These are phyloP conservation scores for Notarius quadriscutis DNA, from an alignment of 2,113 vertebrate genomes.

Conservation along the genomic window DNA sequence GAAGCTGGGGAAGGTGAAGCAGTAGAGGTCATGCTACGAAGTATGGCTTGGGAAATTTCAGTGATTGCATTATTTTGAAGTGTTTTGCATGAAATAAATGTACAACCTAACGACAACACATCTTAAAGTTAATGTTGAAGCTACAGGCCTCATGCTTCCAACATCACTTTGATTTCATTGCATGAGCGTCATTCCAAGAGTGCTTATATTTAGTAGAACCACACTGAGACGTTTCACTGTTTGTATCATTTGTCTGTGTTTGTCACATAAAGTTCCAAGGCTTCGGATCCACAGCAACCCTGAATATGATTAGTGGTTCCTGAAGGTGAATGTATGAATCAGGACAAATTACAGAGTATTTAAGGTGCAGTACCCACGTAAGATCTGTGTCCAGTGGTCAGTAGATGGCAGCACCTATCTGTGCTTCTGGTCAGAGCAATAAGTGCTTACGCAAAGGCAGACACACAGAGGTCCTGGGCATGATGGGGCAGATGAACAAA, in stretches of 20 bases:
- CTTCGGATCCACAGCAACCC: not conserved
- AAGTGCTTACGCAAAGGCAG: not conserved
- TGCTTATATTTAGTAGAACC: not conserved
- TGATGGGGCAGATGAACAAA: not conserved
- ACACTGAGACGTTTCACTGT: not conserved
- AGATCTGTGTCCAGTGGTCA: conserved; percentile 56
- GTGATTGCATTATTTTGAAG: not conserved
- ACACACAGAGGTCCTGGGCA: not conserved
- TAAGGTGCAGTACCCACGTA: not conserved
- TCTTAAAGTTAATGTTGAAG: conserved; percentile 52
- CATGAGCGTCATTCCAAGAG: not conserved
- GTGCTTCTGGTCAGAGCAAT: conserved; percentile 45
- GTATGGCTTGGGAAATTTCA: not conserved
- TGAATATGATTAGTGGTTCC: not conserved
- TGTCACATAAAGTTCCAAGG: not conserved
- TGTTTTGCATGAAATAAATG: not conserved
- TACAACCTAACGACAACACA: not conserved
- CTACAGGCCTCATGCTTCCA: not conserved
- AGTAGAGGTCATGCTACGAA: not conserved
- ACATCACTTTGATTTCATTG: not conserved
- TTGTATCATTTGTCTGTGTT: too few species aligned
- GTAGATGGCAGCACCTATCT: conserved; percentile 78
- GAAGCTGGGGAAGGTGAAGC: not conserved
- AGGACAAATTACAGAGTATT: not conserved
- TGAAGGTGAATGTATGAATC: not conserved